A percentile compares a stretch with the other conserved stretches of the same genome.
These are phyloP conservation scores for Gadus chalcogrammus DNA, from an alignment of 2,113 vertebrate species.

Conservation along the genomic window DNA sequence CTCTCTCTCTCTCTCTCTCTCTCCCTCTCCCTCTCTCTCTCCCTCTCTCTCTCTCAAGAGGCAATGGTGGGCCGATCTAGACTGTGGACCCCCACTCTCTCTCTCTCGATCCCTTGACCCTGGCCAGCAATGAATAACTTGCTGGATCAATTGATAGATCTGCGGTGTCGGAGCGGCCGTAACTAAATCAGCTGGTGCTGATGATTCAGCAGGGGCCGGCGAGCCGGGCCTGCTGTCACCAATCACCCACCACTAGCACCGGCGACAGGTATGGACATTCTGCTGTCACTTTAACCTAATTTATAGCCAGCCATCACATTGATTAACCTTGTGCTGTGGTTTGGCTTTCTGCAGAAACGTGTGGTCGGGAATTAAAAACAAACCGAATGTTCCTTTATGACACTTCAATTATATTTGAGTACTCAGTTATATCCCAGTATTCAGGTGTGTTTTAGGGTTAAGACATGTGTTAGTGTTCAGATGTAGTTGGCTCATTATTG, in stretches of 20 bases:
- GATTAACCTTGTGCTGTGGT: conserved; percentile 76
- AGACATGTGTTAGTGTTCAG: too few relatives aligned
- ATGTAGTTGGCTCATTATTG: conserved; percentile 16
- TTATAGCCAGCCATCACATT: conserved; percentile 71
- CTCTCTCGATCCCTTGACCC: conserved; percentile 53
- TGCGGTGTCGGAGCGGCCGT: conserved; percentile 59
- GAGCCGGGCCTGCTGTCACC: conserved; percentile 70
- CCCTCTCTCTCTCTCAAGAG: too few relatives aligned
- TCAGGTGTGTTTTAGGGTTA: too few relatives aligned
- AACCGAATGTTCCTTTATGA: conserved; percentile 44
- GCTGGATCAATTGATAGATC: conserved; percentile 68
- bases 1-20: too few relatives aligned
- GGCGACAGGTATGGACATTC: conserved; percentile 71
- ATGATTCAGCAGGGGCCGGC: conserved; percentile 73
- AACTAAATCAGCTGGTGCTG: conserved; percentile 66
- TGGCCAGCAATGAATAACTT: conserved; percentile 58
- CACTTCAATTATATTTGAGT: conserved; percentile 20
- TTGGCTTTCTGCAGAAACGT: conserved; percentile 63
- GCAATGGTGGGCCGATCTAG: too few relatives aligned
- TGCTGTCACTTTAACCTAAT: conserved; percentile 71
- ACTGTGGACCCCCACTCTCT: too few relatives aligned
- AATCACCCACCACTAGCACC: conserved; percentile 66
- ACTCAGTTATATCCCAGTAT: conserved; percentile 3
- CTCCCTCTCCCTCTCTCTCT: too few relatives aligned
- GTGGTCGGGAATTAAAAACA: conserved; percentile 28